Evolutionary conservation across 2,113 vertebrate genomes (phyloP), one percentile per base, ranked within the genome.

Genomic region (Anhinga anhinga): DNA sequence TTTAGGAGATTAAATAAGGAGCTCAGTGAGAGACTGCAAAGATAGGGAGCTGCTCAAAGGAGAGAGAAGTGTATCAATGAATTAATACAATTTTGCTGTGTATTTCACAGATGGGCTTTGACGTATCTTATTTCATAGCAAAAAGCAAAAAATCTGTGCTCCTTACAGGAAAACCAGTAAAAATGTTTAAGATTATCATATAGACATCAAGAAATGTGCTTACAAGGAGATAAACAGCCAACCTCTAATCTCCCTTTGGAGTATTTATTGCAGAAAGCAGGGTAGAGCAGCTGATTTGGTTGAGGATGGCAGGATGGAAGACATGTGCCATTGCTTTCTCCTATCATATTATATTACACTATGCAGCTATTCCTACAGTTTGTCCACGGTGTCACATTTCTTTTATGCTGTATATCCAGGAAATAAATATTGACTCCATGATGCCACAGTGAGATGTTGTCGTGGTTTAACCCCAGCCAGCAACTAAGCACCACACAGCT

Each of bases 1-100:
- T 71, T 87, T 85, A 82, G 78, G 78, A 93, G 81, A 79, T 94
- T 18, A 92, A 95, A 85, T 85, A 87, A 89, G 89, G 66, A 91
- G n/a, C 91, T 93, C 61, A 76, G 22, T 89, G 81, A 84, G 74
- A 79, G 58, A 49, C 81, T 82, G 66, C 11, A 3, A 76, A 91
- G 93, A 84, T 72, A 53, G 73, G 69, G 77, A 88, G 47, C 59
- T 86, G 42, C 88, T 83, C 67, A 55, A 80, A 67, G 49, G 50
- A 58, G 92, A 71, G 88, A 78, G 82, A 49, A 71, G 63, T 80
- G 30, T 65, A 85, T 63, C 93, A 91, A 94, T 80, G 52, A 91
- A 93, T 63, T 94, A 86, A 82, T 91, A 74, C 86, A 94, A 7
- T 91, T 1, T 2, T 76, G 52, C 84, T 95, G 73, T 85, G 78